phyloP scores from a whole-genome alignment of 2,113 vertebrate species.

The Bubalus kerabau region DNA sequence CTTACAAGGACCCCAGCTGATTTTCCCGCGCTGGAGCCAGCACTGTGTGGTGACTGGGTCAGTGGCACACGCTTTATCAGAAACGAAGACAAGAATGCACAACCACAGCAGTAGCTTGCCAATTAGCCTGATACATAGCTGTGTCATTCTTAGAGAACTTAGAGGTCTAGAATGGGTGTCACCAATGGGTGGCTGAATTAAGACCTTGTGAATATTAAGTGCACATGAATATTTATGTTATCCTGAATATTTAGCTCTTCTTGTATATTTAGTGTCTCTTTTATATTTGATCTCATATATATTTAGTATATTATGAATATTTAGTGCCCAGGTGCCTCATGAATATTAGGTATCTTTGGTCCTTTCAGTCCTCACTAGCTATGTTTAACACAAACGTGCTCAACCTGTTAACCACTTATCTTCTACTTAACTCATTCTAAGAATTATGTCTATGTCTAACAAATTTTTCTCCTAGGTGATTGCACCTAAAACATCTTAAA shows the following conservation, averaged over 20 bases:
- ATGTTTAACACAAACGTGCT: not conserved
- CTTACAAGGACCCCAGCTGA: not conserved
- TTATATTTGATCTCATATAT: not conserved
- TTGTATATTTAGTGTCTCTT: not conserved
- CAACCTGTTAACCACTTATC: not conserved
- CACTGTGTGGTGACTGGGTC: not conserved
- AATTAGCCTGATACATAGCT: not conserved
- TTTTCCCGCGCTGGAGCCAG: not conserved
- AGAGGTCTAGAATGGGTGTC: not conserved
- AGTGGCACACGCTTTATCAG: not conserved
- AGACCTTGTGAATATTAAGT: not conserved
- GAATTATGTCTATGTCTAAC: not conserved
- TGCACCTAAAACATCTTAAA: not conserved
- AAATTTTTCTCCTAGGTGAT: not conserved
- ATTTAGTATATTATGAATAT: conserved; percentile 38
- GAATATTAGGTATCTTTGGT: not conserved
- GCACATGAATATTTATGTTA: not conserved
- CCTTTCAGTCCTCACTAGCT: not conserved
- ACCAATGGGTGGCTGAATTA: not conserved
- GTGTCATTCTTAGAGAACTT: not conserved
- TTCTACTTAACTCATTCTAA: not conserved
- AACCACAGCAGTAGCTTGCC: not conserved
- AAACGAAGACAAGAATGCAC: not conserved
- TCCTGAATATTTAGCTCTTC: not conserved
- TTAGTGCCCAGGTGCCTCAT: conserved; percentile 22